A percentile compares a stretch with the other conserved stretches of the same genome.
Conservation (phyloP, 1,140 invertebrate species). For the Cyclargus thomasi region DNA sequence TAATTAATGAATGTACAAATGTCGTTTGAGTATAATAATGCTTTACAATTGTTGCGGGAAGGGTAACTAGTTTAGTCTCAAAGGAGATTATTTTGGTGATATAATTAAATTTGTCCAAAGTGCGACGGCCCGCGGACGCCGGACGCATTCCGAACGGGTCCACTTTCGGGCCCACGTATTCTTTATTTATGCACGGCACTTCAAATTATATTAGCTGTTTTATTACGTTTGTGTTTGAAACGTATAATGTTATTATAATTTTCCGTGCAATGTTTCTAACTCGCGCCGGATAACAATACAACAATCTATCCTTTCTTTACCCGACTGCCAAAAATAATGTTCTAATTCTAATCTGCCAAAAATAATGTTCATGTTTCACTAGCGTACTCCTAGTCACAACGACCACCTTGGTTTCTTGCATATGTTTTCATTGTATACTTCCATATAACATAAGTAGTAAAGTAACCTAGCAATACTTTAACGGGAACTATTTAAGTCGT, state of each 20-base stretch:
- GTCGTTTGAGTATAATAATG: conserved; percentile 11
- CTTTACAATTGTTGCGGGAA: conserved; percentile 8
- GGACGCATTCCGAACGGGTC: conserved; percentile 48
- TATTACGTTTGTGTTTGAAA: conserved; percentile 7
- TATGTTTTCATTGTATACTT: too few species aligned
- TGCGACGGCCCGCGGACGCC: conserved; percentile 48
- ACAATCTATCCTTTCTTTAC: too few species aligned
- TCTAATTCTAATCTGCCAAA: too few species aligned
- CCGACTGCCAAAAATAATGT: too few species aligned
- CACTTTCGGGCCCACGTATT: conserved; percentile 39
- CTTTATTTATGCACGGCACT: conserved; percentile 38
- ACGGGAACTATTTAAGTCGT: conserved; percentile 18
- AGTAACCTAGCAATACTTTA: neutral
- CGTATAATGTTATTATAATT: neutral
- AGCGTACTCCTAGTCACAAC: too few species aligned
- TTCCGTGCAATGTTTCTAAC: neutral
- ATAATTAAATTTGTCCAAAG: conserved; percentile 60
- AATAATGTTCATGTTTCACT: too few species aligned
- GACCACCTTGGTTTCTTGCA: too few species aligned
- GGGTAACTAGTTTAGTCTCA: conserved; percentile 19
- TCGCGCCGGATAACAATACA: too few species aligned
- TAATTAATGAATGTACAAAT: conserved; percentile 15
- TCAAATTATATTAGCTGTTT: conserved; percentile 23
- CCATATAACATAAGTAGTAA: too few species aligned
- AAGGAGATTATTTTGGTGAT: conserved; percentile 56